phyloP scores from a whole-genome alignment of 1,140 invertebrate species.

The Halesus radiatus region DNA sequence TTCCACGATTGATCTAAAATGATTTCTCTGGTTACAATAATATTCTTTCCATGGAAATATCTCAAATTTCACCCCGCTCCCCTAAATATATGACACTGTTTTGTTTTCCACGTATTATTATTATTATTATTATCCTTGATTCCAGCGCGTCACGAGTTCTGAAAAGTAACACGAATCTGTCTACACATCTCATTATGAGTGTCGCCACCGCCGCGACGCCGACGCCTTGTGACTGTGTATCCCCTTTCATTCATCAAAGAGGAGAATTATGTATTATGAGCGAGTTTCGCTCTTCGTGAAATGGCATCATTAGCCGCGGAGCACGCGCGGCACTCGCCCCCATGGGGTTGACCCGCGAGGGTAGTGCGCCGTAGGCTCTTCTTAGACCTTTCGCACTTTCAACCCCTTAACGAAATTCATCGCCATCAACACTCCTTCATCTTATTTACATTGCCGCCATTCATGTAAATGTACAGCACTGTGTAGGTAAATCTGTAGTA shows the following conservation, averaged over 20 bases:
- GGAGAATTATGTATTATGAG: background rate
- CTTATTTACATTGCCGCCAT: background rate
- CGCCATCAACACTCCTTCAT: background rate
- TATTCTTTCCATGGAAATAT: no score
- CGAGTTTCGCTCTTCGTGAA: background rate
- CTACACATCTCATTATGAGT: background rate
- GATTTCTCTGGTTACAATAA: no score
- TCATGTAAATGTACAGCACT: no score
- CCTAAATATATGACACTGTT: no score
- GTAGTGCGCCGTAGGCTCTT: background rate
- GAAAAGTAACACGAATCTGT: no score
- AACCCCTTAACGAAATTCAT: background rate
- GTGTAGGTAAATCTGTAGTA: no score
- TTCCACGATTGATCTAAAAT: no score
- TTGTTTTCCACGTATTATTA: no score
- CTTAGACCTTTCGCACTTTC: background rate
- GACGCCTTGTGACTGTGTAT: background rate
- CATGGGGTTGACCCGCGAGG: background rate
- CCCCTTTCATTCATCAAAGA: background rate
- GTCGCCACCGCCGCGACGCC: background rate
- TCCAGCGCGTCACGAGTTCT: no score
- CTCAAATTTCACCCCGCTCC: no score
- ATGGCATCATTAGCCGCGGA: conserved; percentile 6
- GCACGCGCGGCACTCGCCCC: background rate
- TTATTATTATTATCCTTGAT: no score